Evolutionary conservation across 2,797 vertebrate species (phyloP).

Genomic region (Pangasius mekongensis): DNA sequence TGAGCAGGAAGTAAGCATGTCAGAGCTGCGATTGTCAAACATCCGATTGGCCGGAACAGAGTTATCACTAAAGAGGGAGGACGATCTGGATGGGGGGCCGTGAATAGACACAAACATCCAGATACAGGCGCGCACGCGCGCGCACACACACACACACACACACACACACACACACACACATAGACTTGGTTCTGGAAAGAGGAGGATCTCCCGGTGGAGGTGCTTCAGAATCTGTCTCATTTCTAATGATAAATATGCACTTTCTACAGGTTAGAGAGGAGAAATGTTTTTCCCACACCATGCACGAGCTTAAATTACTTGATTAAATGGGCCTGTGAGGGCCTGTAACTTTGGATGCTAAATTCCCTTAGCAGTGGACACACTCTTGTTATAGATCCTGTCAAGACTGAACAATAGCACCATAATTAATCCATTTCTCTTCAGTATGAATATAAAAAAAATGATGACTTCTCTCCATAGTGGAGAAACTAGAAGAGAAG

Average conservation of each 20-base stretch:
- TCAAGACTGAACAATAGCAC: not conserved
- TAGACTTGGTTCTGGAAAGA: not conserved
- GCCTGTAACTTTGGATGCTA: not conserved
- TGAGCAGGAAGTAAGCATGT: slow-evolving; percentile 64
- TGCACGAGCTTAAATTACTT: not conserved
- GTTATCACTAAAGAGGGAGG: slow-evolving; percentile 52
- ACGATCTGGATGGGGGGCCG: slow-evolving; percentile 28
- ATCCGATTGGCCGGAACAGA: slow-evolving; percentile 54
- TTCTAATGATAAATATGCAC: slow-evolving; percentile 14
- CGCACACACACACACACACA: not conserved
- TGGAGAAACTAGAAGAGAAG: not conserved
- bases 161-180: not conserved
- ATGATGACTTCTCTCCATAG: not conserved
- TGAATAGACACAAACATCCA: slow-evolving; percentile 30
- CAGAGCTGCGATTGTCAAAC: slow-evolving; percentile 56
- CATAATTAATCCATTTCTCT: not conserved
- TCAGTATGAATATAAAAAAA: not conserved
- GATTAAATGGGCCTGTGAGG: slow-evolving; percentile 27
- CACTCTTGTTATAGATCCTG: not conserved
- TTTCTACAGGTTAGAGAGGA: slow-evolving; percentile 10
- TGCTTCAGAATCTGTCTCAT: slow-evolving; percentile 6
- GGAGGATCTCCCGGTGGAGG: not conserved
- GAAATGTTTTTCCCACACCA: not conserved
- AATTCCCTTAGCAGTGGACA: not conserved
- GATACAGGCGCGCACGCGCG: not conserved